Base-by-base conservation (phyloP, 2,797 vertebrate species). In the Falco rusticolus region DNA sequence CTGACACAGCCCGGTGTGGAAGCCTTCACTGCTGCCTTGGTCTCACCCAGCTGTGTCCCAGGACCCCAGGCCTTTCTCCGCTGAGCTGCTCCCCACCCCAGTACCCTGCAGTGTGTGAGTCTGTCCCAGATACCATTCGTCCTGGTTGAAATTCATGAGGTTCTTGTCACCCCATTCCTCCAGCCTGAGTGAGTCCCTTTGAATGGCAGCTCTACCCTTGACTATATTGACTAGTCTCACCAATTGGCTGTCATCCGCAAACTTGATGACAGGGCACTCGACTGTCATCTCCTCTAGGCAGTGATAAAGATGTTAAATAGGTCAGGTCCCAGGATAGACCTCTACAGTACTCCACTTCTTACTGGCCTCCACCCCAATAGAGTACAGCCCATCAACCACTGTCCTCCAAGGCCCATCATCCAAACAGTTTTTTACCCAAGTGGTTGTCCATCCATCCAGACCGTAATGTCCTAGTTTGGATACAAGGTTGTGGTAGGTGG, bases 81-180 rank as follows among this genome's bases (percentile, higher is more conserved):
- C 64, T 75, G 82, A 80, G 39, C 43, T 5, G 4, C 25, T 88
- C 16, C 33, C 39, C 37, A 61, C 25, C 11, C 18, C 57, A 45
- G 47, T 37, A 37, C 10, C 24, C 37, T 61, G 57, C 64, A 77
- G 0, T 0, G 17, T 69, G n/a, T 72, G 29, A 72, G 39, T 63
- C 19, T 60, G 48, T 74, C 63, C 66, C 56, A 83, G 43, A 34
- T 59, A 85, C 47, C n/a, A 29, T 70, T 76, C 70, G 64, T 41
- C 48, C 51, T 87, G 33, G 22, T 5, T 66, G 71, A 77, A 92
- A 60, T 91, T 93, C 18, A 22, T 25, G 21, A 77, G 48, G 26
- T 70, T 85, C 78, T 89, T 83, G 50, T 79, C 39, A 48, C 39
- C 57, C 60, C 41, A 33, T 74, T 91, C 41, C 48, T 87, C n/a